Evolutionary conservation across 1,140 invertebrate genomes (phyloP).

Genomic region (Drosophila yakuba): DNA sequence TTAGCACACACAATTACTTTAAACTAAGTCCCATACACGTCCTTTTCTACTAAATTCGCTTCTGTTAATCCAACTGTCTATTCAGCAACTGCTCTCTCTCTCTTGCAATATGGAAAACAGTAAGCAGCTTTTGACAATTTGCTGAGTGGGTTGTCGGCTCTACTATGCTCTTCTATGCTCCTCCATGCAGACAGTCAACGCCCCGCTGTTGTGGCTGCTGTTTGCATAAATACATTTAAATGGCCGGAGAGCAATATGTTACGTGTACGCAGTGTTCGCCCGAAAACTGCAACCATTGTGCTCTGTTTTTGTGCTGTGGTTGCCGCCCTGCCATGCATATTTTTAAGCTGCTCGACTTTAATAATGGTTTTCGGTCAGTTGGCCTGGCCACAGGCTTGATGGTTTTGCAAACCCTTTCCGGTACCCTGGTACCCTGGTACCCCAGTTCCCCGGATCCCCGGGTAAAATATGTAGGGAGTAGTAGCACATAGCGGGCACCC

Average conservation of each 20-base stretch:
- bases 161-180: slow-evolving; percentile 21
- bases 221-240: slow-evolving; percentile 82
- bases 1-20: not conserved
- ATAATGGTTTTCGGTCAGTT: slow-evolving; percentile 78
- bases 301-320: slow-evolving; percentile 40
- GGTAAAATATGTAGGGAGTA: slow-evolving; percentile 4
- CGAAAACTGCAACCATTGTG: slow-evolving; percentile 27
- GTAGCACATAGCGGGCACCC: not conserved
- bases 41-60: not conserved
- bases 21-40: too few species aligned
- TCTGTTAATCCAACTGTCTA: slow-evolving; percentile 5
- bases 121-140: slow-evolving; percentile 81
- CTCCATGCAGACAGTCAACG: slow-evolving; percentile 16
- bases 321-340: slow-evolving; percentile 66
- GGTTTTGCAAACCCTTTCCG: slow-evolving; percentile 40
- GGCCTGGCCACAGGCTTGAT: slow-evolving; percentile 56
- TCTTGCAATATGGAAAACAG: slow-evolving; percentile 23
- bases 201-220: slow-evolving; percentile 40
- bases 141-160: slow-evolving; percentile 57
- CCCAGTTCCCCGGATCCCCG: not conserved
- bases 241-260: slow-evolving; percentile 73
- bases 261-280: slow-evolving; percentile 70
- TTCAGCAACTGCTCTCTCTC: not conserved
- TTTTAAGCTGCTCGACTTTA: slow-evolving; percentile 76
- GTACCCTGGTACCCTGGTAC: not conserved